phyloP scores from a whole-genome alignment of 1,140 invertebrate genomes.

The Apocrypta bakeri region DNA sequence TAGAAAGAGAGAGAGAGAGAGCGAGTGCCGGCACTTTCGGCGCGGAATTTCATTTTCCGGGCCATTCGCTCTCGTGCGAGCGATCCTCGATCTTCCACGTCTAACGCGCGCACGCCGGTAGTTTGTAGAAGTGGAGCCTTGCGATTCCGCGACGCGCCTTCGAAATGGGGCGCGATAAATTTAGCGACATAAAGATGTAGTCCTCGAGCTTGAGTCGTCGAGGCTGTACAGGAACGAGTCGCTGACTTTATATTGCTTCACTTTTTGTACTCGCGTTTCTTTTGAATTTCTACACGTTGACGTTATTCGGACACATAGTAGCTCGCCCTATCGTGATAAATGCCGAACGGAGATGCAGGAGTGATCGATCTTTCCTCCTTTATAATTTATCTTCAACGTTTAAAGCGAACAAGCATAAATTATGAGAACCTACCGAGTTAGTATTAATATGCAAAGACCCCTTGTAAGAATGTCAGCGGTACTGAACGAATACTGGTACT shows the following conservation, averaged over 20 bases:
- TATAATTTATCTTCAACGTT: neutral
- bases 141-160: conserved; percentile 16
- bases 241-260: too few relatives aligned
- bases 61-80: conserved; percentile 53
- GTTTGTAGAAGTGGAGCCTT: conserved; percentile 7
- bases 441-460: too few relatives aligned
- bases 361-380: too few relatives aligned
- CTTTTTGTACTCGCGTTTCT: too few relatives aligned
- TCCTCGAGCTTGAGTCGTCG: neutral
- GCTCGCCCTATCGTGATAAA: too few relatives aligned
- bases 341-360: too few relatives aligned
- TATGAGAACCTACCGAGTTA: too few relatives aligned
- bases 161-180: conserved; percentile 35
- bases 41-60: conserved; percentile 65
- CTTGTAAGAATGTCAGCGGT: too few relatives aligned
- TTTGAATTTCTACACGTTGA: too few relatives aligned
- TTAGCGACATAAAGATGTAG: conserved; percentile 39
- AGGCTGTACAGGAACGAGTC: too few relatives aligned
- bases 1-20: neutral
- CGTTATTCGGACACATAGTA: too few relatives aligned
- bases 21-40: conserved; percentile 31
- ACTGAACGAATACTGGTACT: too few relatives aligned
- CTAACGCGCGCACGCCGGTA: conserved; percentile 3
- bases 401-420: neutral
- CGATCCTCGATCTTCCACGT: conserved; percentile 4